A percentile compares a stretch with the other conserved stretches of the same genome.
These are phyloP conservation scores for Triplophysa yarkandensis DNA, from an alignment of 2,797 vertebrate species.

Conservation along the genomic window DNA sequence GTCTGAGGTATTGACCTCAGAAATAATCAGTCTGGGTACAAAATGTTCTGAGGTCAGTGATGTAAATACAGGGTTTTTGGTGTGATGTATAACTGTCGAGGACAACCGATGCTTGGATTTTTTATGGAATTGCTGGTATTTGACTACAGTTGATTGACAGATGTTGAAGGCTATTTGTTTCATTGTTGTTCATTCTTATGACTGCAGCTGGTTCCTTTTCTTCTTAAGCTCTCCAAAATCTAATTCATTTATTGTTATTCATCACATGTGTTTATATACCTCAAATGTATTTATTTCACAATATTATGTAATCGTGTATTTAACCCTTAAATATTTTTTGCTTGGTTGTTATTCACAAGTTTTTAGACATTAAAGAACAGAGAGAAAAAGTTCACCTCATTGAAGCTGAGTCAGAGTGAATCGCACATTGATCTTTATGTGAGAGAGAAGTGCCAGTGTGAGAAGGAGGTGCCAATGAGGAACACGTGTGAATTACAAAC, in stretches of 20 bases:
- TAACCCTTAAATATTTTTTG: not conserved
- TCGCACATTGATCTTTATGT: slow-evolving; percentile 26
- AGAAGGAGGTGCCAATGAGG: slow-evolving; percentile 44
- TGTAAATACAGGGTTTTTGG: not conserved
- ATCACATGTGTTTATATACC: not conserved
- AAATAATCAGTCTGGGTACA: slow-evolving; percentile 5
- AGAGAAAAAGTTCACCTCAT: slow-evolving; percentile 16
- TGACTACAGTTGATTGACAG: slow-evolving; percentile 17
- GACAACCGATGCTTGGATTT: not conserved
- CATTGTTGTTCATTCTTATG: not conserved
- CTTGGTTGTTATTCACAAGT: slow-evolving; percentile 11
- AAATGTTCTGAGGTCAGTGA: slow-evolving; percentile 10
- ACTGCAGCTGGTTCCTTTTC: slow-evolving; percentile 39
- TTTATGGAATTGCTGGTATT: not conserved
- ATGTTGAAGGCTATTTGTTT: slow-evolving; percentile 20
- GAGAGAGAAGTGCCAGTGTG: slow-evolving; percentile 26
- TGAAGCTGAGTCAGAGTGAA: slow-evolving; percentile 30
- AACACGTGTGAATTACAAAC: slow-evolving; percentile 37
- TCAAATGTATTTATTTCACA: not conserved
- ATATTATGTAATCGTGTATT: not conserved
- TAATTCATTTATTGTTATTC: not conserved
- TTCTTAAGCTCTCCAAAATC: slow-evolving; percentile 10
- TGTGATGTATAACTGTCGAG: not conserved
- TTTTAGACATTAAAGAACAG: not conserved
- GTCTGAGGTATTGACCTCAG: not conserved